A percentile compares a stretch with the other conserved stretches of the same genome.
Evolutionary conservation across 2,888 invertebrate species (phyloP).

Genomic region (Drosophila fungiperda): DNA sequence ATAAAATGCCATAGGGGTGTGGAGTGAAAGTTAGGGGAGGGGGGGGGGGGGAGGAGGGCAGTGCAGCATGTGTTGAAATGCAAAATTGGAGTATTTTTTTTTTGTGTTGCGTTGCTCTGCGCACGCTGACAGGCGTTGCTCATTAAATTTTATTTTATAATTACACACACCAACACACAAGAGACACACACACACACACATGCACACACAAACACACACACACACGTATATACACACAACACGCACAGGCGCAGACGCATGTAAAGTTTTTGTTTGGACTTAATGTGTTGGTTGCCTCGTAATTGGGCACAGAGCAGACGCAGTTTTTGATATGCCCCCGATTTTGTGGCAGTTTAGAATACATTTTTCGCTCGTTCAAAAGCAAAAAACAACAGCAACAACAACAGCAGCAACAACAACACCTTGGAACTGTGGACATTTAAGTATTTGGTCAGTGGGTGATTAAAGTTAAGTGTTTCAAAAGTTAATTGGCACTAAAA

Average conservation of each 20-base stretch:
- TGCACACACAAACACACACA: background rate
- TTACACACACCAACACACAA: slow-evolving; percentile 73
- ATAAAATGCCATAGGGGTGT: slow-evolving; percentile 52
- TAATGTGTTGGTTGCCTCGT: slow-evolving; percentile 68
- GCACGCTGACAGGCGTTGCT: slow-evolving; percentile 72
- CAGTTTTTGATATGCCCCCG: slow-evolving; percentile 40
- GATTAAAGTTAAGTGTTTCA: slow-evolving; percentile 78
- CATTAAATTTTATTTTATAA: slow-evolving; percentile 81
- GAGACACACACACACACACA: slow-evolving; percentile 46
- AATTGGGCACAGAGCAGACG: slow-evolving; percentile 66
- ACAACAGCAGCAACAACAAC: slow-evolving; percentile 12
- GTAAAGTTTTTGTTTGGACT: slow-evolving; percentile 45
- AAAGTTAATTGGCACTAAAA: slow-evolving; percentile 73
- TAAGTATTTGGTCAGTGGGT: slow-evolving; percentile 56
- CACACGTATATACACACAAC: slow-evolving; percentile 37
- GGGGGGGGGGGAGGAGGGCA: background rate
- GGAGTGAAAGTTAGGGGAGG: background rate
- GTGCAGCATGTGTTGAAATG: slow-evolving; percentile 75
- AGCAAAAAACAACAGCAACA: slow-evolving; percentile 16
- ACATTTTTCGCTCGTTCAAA: slow-evolving; percentile 27
- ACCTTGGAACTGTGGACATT: slow-evolving; percentile 21
- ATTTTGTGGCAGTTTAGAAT: slow-evolving; percentile 42
- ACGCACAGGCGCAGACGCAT: slow-evolving; percentile 39
- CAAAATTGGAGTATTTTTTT: slow-evolving; percentile 51
- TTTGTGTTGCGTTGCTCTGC: slow-evolving; percentile 25